These are phyloP conservation scores for Dryadula phaetusa DNA, from an alignment of 2,888 invertebrate genomes.

Conservation along the genomic window DNA sequence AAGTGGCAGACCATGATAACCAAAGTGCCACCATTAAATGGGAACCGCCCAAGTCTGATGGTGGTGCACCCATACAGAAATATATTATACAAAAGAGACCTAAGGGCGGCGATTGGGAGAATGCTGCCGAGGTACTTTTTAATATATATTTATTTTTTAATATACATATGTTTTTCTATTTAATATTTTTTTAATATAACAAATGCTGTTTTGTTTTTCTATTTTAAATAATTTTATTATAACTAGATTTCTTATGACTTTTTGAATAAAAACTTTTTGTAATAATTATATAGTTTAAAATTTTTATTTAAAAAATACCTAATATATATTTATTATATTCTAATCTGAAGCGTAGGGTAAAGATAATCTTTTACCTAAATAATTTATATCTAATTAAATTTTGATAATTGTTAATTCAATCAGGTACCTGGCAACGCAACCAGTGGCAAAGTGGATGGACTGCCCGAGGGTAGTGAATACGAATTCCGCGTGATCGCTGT, in stretches of 20 bases:
- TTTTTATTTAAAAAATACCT: no score
- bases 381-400: no score
- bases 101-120: slow-evolving; percentile 95
- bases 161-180: no score
- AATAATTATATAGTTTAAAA: no score
- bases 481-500: slow-evolving; percentile 96
- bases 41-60: slow-evolving; percentile 94
- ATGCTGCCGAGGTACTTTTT: slow-evolving; percentile 88
- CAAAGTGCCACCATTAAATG: slow-evolving; percentile 96
- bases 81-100: slow-evolving; percentile 97
- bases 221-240: no score
- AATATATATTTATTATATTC: no score
- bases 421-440: slow-evolving; percentile 88
- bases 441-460: slow-evolving; percentile 91
- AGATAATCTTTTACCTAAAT: no score
- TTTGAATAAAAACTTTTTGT: no score
- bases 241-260: no score
- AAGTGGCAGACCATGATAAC: slow-evolving; percentile 96
- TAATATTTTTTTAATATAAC: no score
- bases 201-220: no score
- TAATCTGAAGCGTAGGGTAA: no score
- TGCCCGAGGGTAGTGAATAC: slow-evolving; percentile 95
- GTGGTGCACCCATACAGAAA: slow-evolving; percentile 96
- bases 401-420: neutral
- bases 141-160: neutral